A percentile compares a stretch with the other conserved stretches of the same genome.
Conservation (phyloP, 2,797 vertebrate genomes). For the Sparus aurata region DNA sequence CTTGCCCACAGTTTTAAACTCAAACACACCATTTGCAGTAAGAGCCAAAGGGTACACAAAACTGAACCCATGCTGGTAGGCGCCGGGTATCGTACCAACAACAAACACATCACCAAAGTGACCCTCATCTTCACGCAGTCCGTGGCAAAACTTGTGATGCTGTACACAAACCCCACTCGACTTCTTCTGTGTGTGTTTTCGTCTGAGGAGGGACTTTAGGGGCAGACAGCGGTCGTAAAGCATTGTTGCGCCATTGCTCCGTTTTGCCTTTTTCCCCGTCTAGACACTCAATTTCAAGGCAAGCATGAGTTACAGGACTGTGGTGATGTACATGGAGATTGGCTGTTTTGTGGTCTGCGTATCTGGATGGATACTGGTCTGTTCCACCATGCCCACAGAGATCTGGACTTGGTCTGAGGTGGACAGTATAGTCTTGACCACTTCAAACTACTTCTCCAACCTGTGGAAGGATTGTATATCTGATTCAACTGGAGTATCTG, state of each 20-base stretch:
- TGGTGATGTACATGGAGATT: conserved; percentile 86
- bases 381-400: conserved; percentile 84
- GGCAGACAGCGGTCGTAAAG: background rate
- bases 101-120: conserved; percentile 64
- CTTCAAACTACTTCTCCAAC: conserved; percentile 84
- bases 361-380: conserved; percentile 85
- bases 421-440: conserved; percentile 76
- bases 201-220: conserved; percentile 1
- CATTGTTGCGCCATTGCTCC: background rate
- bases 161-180: conserved; percentile 52
- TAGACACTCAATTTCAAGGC: background rate
- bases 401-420: conserved; percentile 87
- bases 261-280: conserved; percentile 10
- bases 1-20: background rate
- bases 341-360: conserved; percentile 83
- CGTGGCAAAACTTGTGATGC: conserved; percentile 64
- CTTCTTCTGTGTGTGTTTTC: conserved; percentile 17
- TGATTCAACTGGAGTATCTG: conserved; percentile 84
- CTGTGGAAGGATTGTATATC: conserved; percentile 87
- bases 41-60: conserved; percentile 9
- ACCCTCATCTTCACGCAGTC: conserved; percentile 56
- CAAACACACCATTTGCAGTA: background rate
- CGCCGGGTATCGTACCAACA: conserved; percentile 52
- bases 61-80: conserved; percentile 36
- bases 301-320: conserved; percentile 80